phyloP scores from a whole-genome alignment of 2,113 vertebrate genomes.

The Gnathonemus longibarbis region DNA sequence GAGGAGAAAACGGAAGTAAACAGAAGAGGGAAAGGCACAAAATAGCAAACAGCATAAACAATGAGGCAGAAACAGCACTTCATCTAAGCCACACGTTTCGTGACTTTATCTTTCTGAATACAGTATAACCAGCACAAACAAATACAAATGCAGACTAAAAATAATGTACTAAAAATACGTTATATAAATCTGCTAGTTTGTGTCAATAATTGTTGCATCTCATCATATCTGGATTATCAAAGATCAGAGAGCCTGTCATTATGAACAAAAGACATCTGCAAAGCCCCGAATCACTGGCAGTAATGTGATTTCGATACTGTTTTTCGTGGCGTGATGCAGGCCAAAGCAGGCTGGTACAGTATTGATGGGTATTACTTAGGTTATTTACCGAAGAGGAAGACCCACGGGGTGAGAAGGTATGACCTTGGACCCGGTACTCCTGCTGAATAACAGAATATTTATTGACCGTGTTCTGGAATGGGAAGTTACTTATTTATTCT shows the following conservation, averaged over 20 bases:
- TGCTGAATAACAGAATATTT: not conserved
- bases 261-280: not conserved
- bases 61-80: not conserved
- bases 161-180: not conserved
- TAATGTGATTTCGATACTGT: slow-evolving; percentile 7
- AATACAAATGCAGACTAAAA: not conserved
- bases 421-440: not conserved
- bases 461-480: not conserved
- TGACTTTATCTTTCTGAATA: not conserved
- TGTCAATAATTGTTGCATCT: not conserved
- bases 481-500: not conserved
- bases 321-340: not conserved
- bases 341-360: not conserved
- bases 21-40: not conserved
- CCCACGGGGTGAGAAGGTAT: not conserved
- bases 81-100: not conserved
- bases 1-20: not conserved
- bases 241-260: not conserved
- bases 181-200: not conserved
- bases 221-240: not conserved
- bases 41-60: not conserved
- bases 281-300: not conserved
- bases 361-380: slow-evolving; percentile 14
- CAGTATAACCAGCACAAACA: not conserved
- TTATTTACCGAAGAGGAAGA: slow-evolving; percentile 14